Evolutionary conservation across 2,113 vertebrate genomes (phyloP), one percentile per base, ranked within the genome.

Genomic region (Semnornis frantzii): DNA sequence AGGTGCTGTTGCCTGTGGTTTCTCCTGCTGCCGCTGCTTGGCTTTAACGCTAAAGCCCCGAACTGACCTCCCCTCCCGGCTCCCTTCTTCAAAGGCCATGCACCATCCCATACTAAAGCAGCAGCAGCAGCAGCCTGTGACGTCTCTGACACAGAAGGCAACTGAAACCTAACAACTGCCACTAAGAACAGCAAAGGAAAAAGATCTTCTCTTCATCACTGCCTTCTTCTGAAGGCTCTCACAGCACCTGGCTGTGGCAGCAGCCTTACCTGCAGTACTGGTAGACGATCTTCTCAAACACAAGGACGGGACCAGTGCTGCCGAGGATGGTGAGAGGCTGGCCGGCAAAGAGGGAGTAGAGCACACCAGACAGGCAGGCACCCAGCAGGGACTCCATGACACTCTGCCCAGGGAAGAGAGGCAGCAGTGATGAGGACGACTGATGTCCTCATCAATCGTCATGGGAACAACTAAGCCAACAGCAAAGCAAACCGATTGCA

Each of bases 241-340:
- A 3, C 54, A 20, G 82, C 15, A 2, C 42, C 30, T 18, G 3
- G n/a, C 44, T 9, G 3, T 10, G 3, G 75, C 37, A 6, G 44
- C 57, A 23, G 12, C 92, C 98, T 98, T 97, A 99, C 99, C 98
- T 99, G 99, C 99, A 99, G 97, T 99, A 99, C 84, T 99, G 99
- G 97, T 98, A 99, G 92, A 99, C 98, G 96, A 99, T 99, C 97
- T 99, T 99, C 97, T 99, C 99, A 39, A 99, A 99, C 57, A 99
- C 99, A 16, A 99, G 97, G 64, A 99, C 98, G 0, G 99, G 99
- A 6, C 99, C 99, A 0, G 99, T 99, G 95, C 99, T 99, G 80
- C 99, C 99, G 3, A 99, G 96, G 94, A 99, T 99, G 91, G 99
- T 99, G 92, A 99, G 99, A 34, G 99, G 98, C 65, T 99, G 99